A percentile compares a stretch with the other conserved stretches of the same genome.
Evolutionary conservation across 2,113 vertebrate genomes (phyloP).

Genomic region (Numida meleagris): DNA sequence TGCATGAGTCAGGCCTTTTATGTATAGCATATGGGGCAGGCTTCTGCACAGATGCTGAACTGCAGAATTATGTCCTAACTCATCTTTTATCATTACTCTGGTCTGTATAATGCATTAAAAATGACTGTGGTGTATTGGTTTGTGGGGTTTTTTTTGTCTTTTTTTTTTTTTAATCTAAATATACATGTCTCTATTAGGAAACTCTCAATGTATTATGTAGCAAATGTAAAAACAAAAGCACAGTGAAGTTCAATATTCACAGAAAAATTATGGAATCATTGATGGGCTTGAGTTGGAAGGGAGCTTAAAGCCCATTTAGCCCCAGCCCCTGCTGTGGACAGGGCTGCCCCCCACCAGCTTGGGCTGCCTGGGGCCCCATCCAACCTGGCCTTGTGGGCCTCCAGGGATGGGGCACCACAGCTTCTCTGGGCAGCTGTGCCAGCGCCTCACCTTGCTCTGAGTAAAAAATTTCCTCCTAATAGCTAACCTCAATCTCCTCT

Average conservation of each 20-base stretch:
- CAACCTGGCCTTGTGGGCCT: neutral
- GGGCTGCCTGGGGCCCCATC: neutral
- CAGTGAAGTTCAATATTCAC: neutral
- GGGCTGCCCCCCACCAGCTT: neutral
- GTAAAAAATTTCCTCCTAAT: neutral
- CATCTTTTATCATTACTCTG: neutral
- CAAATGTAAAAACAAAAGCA: neutral
- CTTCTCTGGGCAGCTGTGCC: neutral
- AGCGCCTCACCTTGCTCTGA: neutral
- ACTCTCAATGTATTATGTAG: neutral
- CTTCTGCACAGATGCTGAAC: neutral
- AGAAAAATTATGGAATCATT: neutral
- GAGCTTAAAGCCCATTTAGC: neutral
- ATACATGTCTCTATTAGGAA: neutral
- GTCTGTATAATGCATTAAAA: neutral
- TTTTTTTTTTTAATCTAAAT: neutral
- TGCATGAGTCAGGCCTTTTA: slow-evolving; percentile 42
- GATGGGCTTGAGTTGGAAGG: neutral
- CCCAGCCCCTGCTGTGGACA: neutral
- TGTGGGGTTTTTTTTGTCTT: neutral
- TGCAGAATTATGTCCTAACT: neutral
- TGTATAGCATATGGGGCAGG: neutral
- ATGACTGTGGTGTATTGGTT: neutral
- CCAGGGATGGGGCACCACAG: neutral
- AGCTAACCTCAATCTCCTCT: neutral